Evolutionary conservation across 2,888 invertebrate genomes (phyloP), one percentile per base, ranked within the genome.

Genomic region (Dasypogon diadema): DNA sequence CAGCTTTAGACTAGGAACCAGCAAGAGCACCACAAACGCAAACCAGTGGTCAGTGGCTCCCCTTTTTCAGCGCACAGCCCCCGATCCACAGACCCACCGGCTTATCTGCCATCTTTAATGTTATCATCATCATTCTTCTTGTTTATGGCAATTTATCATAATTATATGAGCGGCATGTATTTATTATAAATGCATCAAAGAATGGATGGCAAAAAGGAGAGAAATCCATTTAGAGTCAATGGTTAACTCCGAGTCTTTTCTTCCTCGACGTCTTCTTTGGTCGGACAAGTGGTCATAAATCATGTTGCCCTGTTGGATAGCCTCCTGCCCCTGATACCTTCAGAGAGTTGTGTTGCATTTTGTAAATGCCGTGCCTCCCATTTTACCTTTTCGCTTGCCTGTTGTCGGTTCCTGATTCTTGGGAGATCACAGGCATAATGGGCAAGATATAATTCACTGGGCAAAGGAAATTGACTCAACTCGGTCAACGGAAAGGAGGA

Each of bases 81-180:
- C 22, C 14, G 26, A n/a, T 8, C 26, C 56, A n/a, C n/a, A 24
- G 30, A 34, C 16, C n/a, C n/a, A n/a, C n/a, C n/a, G n/a, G 68
- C 68, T 22, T 75, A 70, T 75, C 70, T 75, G 54, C 60, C 72
- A 60, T 74, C 65, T 73, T 74, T 65, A 76, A 76, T 55, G 74
- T 76, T 76, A 76, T 76, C 76, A 76, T 75, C 68, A 75, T 76
- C 76, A 76, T 76, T 76, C 73, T 76, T 76, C 76, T 76, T 76
- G 73, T 76, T 76, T 73, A 76, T 55, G 42, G 76, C 73, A 76
- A 76, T 76, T 76, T 76, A 76, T 76, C 76, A 76, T 76, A 76
- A 76, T 76, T 76, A 76, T 76, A 76, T 51, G 51, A 76, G 73
- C 76, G 76, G 76, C 76, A 54, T 72, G 76, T 76, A 76, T 76